A percentile compares a stretch with the other conserved stretches of the same genome.
These are phyloP conservation scores for Andrena bucephala DNA, from an alignment of 2,888 invertebrate species.

Conservation along the genomic window DNA sequence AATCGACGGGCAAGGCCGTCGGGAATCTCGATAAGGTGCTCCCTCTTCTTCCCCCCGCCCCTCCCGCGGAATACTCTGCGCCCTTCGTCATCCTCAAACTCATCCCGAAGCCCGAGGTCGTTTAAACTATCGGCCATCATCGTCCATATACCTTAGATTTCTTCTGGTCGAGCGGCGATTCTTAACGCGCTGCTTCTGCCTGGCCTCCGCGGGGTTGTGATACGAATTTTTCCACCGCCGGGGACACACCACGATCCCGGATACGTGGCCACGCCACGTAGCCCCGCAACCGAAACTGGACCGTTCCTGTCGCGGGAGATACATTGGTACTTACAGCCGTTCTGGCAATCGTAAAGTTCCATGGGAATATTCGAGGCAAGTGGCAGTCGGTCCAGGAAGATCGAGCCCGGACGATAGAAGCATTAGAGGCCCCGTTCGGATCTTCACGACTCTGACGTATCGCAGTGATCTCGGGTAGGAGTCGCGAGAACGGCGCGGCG, in stretches of 20 bases:
- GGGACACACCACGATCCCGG: slow-evolving; percentile 60
- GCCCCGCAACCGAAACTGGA: neutral
- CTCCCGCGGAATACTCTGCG: slow-evolving; percentile 13
- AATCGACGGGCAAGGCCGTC: slow-evolving; percentile 77
- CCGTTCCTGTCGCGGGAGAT: neutral
- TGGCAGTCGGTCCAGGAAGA: slow-evolving; percentile 20
- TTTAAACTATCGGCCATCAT: slow-evolving; percentile 66
- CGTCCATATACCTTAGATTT: slow-evolving; percentile 42
- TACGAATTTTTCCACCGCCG: slow-evolving; percentile 26
- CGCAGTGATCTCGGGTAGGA: slow-evolving; percentile 46
- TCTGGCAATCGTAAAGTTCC: too few species aligned
- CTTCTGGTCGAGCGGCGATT: slow-evolving; percentile 20
- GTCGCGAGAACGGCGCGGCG: slow-evolving; percentile 32
- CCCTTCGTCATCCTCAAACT: slow-evolving; percentile 53
- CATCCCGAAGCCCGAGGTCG: slow-evolving; percentile 60
- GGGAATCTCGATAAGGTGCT: slow-evolving; percentile 73
- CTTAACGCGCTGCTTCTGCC: slow-evolving; percentile 12
- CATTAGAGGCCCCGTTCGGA: slow-evolving; percentile 11
- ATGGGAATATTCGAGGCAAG: neutral
- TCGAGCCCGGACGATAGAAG: slow-evolving; percentile 34
- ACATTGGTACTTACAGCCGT: too few species aligned
- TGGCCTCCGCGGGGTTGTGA: neutral
- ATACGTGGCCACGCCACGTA: slow-evolving; percentile 8
- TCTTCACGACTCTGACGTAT: slow-evolving; percentile 38
- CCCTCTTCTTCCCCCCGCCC: slow-evolving; percentile 18